Conservation (phyloP, 1,140 invertebrate genomes). For the Listronotus bonariensis region DNA sequence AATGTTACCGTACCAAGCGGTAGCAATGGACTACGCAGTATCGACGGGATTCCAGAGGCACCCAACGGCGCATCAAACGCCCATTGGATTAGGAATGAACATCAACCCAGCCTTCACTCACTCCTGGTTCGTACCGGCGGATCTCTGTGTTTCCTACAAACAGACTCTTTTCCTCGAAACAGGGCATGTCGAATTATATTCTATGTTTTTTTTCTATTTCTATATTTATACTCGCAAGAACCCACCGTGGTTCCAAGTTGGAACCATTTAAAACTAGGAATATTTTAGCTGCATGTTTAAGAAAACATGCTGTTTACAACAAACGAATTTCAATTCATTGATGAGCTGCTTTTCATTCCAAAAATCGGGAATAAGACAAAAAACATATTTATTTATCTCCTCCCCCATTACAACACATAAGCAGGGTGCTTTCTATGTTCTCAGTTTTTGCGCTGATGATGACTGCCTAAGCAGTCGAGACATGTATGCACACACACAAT, state of each 20-base stretch:
- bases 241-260: not conserved
- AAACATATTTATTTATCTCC: too few relatives aligned
- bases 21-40: conserved; percentile 86
- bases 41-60: conserved; percentile 72
- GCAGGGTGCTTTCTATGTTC: too few relatives aligned
- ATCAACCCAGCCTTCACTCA: conserved; percentile 76
- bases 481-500: too few relatives aligned
- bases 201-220: conserved; percentile 34
- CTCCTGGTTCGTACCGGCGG: conserved; percentile 91
- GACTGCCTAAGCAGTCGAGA: too few relatives aligned
- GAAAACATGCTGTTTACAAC: too few relatives aligned
- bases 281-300: too few relatives aligned
- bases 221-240: not conserved
- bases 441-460: too few relatives aligned
- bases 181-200: conserved; percentile 75
- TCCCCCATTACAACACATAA: too few relatives aligned
- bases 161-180: conserved; percentile 83
- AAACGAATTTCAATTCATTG: too few relatives aligned
- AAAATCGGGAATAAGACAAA: too few relatives aligned
- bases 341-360: too few relatives aligned
- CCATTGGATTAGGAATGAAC: conserved; percentile 65
- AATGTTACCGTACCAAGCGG: conserved; percentile 86
- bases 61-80: conserved; percentile 70
- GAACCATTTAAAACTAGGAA: too few relatives aligned
- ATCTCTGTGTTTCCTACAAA: conserved; percentile 85